These are phyloP conservation scores for Phyllotreta cruciferae DNA, from an alignment of 2,888 invertebrate genomes.

Conservation along the genomic window DNA sequence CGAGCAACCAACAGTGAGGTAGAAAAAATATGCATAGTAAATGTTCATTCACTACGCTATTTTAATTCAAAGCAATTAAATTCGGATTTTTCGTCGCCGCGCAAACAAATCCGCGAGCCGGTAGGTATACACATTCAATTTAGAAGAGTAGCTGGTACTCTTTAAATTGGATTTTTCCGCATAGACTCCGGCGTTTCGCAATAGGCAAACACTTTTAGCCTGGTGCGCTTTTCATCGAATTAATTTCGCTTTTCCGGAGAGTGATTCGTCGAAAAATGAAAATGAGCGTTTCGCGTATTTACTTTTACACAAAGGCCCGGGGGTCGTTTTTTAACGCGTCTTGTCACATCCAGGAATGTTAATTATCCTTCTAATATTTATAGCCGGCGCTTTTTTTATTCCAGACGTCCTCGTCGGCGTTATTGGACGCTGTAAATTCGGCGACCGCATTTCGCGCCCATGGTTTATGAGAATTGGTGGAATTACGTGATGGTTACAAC, in stretches of 20 bases:
- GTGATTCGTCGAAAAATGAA: constrained; percentile 35
- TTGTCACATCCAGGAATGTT: constrained; percentile 41
- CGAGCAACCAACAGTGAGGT: background rate
- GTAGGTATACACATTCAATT: constrained; percentile 15
- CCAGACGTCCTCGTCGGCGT: constrained; percentile 4
- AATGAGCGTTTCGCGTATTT: constrained; percentile 28
- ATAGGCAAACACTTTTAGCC: constrained; percentile 23
- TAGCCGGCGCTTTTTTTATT: constrained; percentile 29
- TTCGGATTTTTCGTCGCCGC: no score
- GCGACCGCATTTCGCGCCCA: constrained; percentile 29
- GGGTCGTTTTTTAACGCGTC: constrained; percentile 34
- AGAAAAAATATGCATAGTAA: background rate
- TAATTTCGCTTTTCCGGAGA: constrained; percentile 30
- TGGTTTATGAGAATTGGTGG: constrained; percentile 40
- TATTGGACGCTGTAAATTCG: constrained; percentile 37
- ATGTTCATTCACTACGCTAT: no score
- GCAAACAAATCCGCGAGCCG: background rate
- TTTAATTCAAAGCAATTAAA: no score
- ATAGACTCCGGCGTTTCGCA: constrained; percentile 17
- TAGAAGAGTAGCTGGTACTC: constrained; percentile 15
- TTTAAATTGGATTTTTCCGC: constrained; percentile 13
- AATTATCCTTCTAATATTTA: constrained; percentile 43
- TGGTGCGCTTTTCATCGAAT: constrained; percentile 35
- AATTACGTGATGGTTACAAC: constrained; percentile 18
- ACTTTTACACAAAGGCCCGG: constrained; percentile 27